phyloP scores from a whole-genome alignment of 2,797 vertebrate genomes.

The Lemur catta region DNA sequence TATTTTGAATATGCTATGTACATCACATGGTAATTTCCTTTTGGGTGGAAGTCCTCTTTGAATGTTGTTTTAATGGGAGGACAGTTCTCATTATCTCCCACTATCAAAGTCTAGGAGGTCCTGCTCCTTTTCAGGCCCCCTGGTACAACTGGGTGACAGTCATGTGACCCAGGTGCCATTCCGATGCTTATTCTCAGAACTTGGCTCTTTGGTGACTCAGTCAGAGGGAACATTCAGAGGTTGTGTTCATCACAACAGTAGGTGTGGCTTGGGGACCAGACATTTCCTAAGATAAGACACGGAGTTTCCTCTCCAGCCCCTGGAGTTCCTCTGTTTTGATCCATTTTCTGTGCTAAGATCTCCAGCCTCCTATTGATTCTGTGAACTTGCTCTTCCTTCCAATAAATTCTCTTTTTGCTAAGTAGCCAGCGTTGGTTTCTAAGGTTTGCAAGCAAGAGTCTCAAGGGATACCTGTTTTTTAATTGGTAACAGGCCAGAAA shows the following conservation, averaged over 20 bases:
- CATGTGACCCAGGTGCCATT: not conserved
- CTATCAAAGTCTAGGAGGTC: not conserved
- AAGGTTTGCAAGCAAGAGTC: constrained; percentile 25
- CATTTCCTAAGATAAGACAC: not conserved
- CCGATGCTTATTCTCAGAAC: not conserved
- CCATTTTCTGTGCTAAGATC: not conserved
- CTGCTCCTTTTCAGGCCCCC: not conserved
- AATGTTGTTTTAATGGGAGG: not conserved
- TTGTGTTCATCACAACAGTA: not conserved
- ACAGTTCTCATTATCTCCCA: not conserved
- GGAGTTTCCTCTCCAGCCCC: not conserved
- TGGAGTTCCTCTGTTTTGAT: not conserved
- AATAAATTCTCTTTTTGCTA: not conserved
- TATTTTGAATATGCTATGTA: not conserved
- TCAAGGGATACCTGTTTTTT: constrained; percentile 20
- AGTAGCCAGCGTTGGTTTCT: constrained; percentile 18
- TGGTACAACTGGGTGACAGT: not conserved
- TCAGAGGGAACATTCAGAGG: not conserved
- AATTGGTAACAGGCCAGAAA: constrained; percentile 34
- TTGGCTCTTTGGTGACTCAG: not conserved
- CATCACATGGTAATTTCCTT: not conserved
- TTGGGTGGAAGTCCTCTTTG: not conserved
- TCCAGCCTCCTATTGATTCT: not conserved
- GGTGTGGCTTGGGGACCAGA: not conserved
- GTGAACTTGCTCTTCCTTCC: not conserved